Base-by-base conservation (phyloP, 2,888 invertebrate genomes). In the Volucella inflata region DNA sequence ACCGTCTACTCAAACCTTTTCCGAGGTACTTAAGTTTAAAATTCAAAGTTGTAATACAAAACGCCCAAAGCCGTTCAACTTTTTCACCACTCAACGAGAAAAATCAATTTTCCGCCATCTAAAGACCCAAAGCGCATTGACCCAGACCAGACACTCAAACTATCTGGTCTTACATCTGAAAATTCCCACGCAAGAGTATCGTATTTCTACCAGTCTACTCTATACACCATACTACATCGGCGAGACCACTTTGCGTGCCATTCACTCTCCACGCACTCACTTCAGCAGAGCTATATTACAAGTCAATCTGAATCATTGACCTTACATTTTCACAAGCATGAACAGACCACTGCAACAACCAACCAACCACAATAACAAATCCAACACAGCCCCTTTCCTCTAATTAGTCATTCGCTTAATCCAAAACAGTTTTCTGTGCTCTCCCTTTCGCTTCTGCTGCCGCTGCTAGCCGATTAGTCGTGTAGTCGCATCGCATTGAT, bases 361-460 rank as follows among this genome's bases (percentile, higher is more conserved):
- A 62, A 62, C 42, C 16, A 40, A 16, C 14, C 12, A 11, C n/a
- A n/a, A n/a, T n/a, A n/a, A 11, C 16, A 57, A 1, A 14, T 42
- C 72, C 62, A 75, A 65, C 65, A 30, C 30, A 30, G 48, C 14
- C 71, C 71, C 62, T 75, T 75, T 30, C 30, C 30, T 30, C 4
- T 80, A 84, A 84, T 80, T 84, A 84, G 70, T 80, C 84, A 84
- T 51, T 60, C 84, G 80, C 67, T 84, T 84, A 55, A 75, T 64
- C 65, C 59, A 17, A 48, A 30, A 70, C 59, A 36, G 36, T 40
- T 38, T 46, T 40, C 11, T 10, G n/a, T 2, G 30, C 14, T 9
- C 53, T n/a, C 40, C 21, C 42, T 11, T 17, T 10, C 12, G 38
- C 3, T 16, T 36, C 2, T 17, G 16, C n/a, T 40, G 11, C 38